Evolutionary conservation across 2,797 vertebrate genomes (phyloP).

Genomic region (Leucoraja ocellata): DNA sequence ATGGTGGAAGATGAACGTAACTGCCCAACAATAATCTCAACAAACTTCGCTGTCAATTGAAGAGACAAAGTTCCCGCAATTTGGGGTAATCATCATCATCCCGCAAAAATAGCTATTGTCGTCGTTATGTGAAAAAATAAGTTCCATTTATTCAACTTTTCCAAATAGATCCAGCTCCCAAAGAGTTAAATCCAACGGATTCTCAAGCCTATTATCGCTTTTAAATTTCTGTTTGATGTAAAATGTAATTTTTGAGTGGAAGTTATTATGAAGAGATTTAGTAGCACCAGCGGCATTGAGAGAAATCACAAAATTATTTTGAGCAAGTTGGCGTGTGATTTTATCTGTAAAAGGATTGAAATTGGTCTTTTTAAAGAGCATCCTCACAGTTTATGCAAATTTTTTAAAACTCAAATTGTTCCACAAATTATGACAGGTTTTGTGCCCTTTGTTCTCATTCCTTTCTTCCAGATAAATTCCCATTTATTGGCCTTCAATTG

Average conservation of each 20-base stretch:
- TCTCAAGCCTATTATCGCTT: not conserved
- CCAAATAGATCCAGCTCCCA: not conserved
- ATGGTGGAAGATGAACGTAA: too few relatives aligned
- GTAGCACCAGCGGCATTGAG: not conserved
- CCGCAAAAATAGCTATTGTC: too few relatives aligned
- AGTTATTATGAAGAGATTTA: not conserved
- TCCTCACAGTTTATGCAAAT: not conserved
- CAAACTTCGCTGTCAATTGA: too few relatives aligned
- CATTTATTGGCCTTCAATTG: not conserved
- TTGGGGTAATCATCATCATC: not conserved
- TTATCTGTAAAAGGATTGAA: not conserved
- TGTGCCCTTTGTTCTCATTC: not conserved
- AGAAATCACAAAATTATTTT: slow-evolving; percentile 16
- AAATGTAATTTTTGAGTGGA: not conserved
- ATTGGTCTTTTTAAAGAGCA: not conserved
- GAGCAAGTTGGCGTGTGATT: not conserved
- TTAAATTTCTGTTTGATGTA: not conserved
- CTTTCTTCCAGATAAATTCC: not conserved
- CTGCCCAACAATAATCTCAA: too few relatives aligned
- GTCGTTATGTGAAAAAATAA: not conserved
- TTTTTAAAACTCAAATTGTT: not conserved
- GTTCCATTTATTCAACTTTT: not conserved
- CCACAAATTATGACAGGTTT: not conserved
- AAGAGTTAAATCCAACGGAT: not conserved
- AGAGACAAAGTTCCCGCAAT: too few relatives aligned